Evolutionary conservation across 2,113 vertebrate genomes (phyloP).

Genomic region (Acanthisitta chloris): DNA sequence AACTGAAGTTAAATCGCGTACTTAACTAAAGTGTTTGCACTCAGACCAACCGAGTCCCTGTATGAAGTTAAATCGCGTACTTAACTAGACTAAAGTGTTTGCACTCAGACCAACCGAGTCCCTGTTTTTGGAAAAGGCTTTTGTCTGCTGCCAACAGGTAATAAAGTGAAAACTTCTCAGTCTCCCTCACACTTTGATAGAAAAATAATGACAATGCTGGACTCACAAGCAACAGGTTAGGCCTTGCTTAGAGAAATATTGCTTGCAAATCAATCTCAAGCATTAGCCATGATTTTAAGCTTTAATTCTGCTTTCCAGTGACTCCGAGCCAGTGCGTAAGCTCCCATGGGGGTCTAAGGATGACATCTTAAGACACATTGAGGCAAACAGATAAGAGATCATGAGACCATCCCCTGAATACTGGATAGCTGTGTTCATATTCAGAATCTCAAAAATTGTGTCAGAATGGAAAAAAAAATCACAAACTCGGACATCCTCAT

Average conservation of each 20-base stretch:
- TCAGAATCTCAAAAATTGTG: background rate
- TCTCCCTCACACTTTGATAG: background rate
- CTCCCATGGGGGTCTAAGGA: background rate
- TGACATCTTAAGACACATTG: background rate
- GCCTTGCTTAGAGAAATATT: background rate
- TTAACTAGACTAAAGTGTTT: background rate
- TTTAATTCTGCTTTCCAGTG: background rate
- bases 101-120: background rate
- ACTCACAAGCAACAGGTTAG: background rate
- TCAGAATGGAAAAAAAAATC: background rate
- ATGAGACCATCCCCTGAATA: background rate
- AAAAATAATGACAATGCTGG: background rate
- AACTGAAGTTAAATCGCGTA: too few relatives aligned
- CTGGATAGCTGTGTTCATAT: background rate
- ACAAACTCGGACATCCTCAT: background rate
- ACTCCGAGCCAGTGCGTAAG: background rate
- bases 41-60: background rate
- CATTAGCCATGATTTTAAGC: background rate
- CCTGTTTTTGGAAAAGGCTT: background rate
- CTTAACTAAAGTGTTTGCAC: background rate
- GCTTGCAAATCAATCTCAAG: background rate
- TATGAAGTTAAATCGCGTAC: too few relatives aligned
- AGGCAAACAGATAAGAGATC: background rate
- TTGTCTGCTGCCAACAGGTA: background rate
- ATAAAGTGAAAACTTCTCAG: background rate